phyloP scores from a whole-genome alignment of 1,140 invertebrate species.

The Leptinotarsa texana region DNA sequence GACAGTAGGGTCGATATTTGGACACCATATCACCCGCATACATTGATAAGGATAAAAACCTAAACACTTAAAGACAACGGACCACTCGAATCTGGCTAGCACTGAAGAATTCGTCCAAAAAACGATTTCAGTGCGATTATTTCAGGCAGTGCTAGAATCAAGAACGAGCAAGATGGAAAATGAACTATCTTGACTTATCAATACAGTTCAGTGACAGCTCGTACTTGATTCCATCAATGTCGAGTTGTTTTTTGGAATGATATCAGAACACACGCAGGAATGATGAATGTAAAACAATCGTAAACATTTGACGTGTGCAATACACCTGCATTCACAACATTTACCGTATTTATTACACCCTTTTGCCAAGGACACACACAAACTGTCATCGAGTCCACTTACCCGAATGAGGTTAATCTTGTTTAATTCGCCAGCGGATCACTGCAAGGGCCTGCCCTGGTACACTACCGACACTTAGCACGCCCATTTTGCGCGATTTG shows the following conservation, averaged over 20 bases:
- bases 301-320: constrained; percentile 15
- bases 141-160: background rate
- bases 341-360: constrained; percentile 39
- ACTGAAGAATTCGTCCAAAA: background rate
- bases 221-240: background rate
- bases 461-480: constrained; percentile 30
- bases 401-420: constrained; percentile 49
- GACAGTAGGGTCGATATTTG: constrained; percentile 26
- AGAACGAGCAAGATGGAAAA: constrained; percentile 27
- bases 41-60: constrained; percentile 11
- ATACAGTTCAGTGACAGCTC: constrained; percentile 23
- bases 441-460: constrained; percentile 29
- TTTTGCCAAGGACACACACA: constrained; percentile 47
- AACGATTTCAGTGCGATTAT: background rate
- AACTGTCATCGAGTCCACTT: constrained; percentile 47
- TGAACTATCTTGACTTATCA: constrained; percentile 9
- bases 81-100: background rate
- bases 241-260: background rate
- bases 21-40: constrained; percentile 22
- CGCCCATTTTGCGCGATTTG: constrained; percentile 39
- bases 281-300: background rate
- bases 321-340: constrained; percentile 13
- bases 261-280: background rate
- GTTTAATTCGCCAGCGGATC: constrained; percentile 32
- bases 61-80: background rate